phyloP scores from a whole-genome alignment of 2,888 invertebrate species.

The Antitype chi region DNA sequence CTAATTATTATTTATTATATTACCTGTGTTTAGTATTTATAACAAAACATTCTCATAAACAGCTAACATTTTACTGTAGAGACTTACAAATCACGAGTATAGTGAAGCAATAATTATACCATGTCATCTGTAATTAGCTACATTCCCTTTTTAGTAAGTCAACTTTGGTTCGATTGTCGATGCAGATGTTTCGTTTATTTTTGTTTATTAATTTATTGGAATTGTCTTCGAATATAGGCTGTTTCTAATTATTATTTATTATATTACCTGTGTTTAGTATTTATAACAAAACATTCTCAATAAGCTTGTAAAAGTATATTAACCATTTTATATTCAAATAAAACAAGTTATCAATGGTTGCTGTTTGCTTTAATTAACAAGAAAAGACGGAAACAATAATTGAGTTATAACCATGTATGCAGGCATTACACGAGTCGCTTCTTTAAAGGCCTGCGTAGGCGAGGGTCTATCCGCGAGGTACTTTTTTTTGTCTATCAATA shows the following conservation, averaged over 20 bases:
- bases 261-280: not conserved
- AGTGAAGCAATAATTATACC: too few relatives aligned
- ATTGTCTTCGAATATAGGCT: not conserved
- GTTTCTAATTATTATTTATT: conserved; percentile 17
- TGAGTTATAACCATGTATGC: conserved; percentile 7
- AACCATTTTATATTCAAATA: conserved; percentile 49
- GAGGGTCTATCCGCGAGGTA: too few relatives aligned
- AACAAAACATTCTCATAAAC: not conserved
- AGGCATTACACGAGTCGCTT: conserved; percentile 25
- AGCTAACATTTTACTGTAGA: too few relatives aligned
- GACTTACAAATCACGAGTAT: too few relatives aligned
- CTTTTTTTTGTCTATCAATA: too few relatives aligned
- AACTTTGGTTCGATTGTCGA: not conserved
- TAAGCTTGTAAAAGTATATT: conserved; percentile 34
- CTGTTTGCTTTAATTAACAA: conserved; percentile 66
- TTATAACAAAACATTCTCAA: conserved; percentile 1
- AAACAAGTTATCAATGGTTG: conserved; percentile 62
- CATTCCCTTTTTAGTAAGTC: not conserved
- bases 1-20: conserved; percentile 19
- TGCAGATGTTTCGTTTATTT: not conserved
- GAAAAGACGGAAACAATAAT: conserved; percentile 54
- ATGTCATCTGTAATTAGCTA: not conserved
- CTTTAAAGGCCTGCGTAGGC: not conserved
- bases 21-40: not conserved
- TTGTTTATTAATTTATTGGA: not conserved